Base-by-base conservation (phyloP, 2,113 vertebrate genomes). In the Calyptomena viridis region DNA sequence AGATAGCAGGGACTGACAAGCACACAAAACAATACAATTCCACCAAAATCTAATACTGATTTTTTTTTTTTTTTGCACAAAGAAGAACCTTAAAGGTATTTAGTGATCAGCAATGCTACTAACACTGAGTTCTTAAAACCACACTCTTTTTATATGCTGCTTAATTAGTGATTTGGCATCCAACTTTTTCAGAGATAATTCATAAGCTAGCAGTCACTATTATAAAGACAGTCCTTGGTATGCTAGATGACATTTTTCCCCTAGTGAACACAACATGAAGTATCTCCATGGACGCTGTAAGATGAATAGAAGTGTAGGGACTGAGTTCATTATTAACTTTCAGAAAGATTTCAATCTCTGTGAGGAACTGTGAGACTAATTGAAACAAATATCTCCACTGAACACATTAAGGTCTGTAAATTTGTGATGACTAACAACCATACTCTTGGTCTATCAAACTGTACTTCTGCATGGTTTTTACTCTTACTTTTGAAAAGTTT, bases 341-440 rank as follows among this genome's bases (percentile, higher is more conserved):
- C 60, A 84, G 62, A 84, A 58, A 75, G 55, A 77, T 75, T 90
- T 91, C 64, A 55, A 21, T 77, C 40, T 86, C 73, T 94, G 64
- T n/a, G 64, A 92, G 53, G 37, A 93, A 67, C 86, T 84, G 76
- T 3, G 40, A 94, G 60, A 93, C 76, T 95, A 92, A 96, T 89
- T 89, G 80, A 92, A 92, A 94, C 1, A 44, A 92, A 10, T 91
- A 67, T 52, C 40, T 81, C 80, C 8, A 3, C 76, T 92, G 73
- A 92, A 89, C 6, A 8, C 39, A 78, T 66, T 52, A 78, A 81
- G 17, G 52, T 64, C 73, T 84, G 50, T 67, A 87, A 67, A 92
- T 89, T 52, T 81, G 42, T 78, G 59, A 84, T 0, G 0, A 55
- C 20, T 93, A 84, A 74, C 55, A 87, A 24, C 56, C 80, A 33